phyloP scores from a whole-genome alignment of 2,888 invertebrate species.

The Tethea ocularis region DNA sequence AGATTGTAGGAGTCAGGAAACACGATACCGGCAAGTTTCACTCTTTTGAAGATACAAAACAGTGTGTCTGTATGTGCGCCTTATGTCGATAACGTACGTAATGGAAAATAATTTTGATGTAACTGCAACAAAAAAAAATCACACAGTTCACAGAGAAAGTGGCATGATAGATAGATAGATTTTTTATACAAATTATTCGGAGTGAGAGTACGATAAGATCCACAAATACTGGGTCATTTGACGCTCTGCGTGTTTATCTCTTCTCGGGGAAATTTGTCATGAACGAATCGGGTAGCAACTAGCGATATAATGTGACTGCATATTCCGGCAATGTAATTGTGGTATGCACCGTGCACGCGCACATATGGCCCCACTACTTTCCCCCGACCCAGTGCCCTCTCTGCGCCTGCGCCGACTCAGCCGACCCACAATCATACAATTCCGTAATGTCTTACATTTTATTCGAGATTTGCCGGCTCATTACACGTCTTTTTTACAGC shows the following conservation, averaged over 20 bases:
- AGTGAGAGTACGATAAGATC: neutral
- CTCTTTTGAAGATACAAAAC: too few species aligned
- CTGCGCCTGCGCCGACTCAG: conserved; percentile 58
- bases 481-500: conserved; percentile 65
- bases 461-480: conserved; percentile 70
- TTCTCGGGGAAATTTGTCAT: neutral
- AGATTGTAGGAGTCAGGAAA: too few species aligned
- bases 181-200: neutral
- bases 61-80: too few species aligned
- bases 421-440: conserved; percentile 76
- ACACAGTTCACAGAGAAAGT: conserved; percentile 1
- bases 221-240: neutral
- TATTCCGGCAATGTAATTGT: conserved; percentile 56
- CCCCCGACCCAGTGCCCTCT: conserved; percentile 82
- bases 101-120: too few species aligned
- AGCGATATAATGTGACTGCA: conserved; percentile 25
- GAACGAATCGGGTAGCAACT: conserved; percentile 30
- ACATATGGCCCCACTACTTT: conserved; percentile 74
- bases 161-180: neutral
- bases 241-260: neutral
- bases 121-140: neutral
- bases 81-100: too few species aligned
- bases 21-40: too few species aligned
- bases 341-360: conserved; percentile 64
- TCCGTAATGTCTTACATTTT: conserved; percentile 76